Base-by-base conservation (phyloP, 1,140 invertebrate species). In the Habropoda laboriosa region DNA sequence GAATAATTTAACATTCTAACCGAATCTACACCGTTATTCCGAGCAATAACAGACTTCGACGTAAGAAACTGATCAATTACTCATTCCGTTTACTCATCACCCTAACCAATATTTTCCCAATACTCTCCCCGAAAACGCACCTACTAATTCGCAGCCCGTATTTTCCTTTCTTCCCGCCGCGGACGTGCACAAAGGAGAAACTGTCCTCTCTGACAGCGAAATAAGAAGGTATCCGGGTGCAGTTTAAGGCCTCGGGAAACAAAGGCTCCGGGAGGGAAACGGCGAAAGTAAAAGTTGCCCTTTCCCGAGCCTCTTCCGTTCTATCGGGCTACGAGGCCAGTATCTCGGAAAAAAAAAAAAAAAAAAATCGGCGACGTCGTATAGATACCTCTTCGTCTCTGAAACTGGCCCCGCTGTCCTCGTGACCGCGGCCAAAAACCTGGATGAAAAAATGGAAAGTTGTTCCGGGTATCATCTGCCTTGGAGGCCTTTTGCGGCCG, bases 371-470 rank as follows among this genome's bases (percentile, higher is more conserved):
- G 3, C 40, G 38, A 21, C 30, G 16, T 16, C 42, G 32, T 51
- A 32, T 70, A n/a, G n/a, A n/a, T n/a, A n/a, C n/a, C n/a, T n/a
- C n/a, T 60, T 38, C 42, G 32, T 12, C 32, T 32, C n/a, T n/a
- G 51, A 40, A 32, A 30, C 38, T 70, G n/a, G 64, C 24, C n/a
- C n/a, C n/a, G n/a, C n/a, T n/a, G 27, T 53, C 27, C 12, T 21
- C 45, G 51, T 47, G 55, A n/a, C 5, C 45, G n/a, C 47, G n/a
- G 57, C 32, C 16, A 55, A 30, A 74, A 78, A 67, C 58, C 32
- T 51, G 67, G 24, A n/a, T n/a, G n/a, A n/a, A n/a, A n/a, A 71
- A 58, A 87, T 79, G 81, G 73, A 83, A 87, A 87, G 84, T 87
- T 86, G 80, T 86, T 83, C 70, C 74, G 85, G 85, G 72, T 82